These are phyloP conservation scores for Ariopsis seemanni DNA, from an alignment of 2,113 vertebrate genomes.

Conservation along the genomic window DNA sequence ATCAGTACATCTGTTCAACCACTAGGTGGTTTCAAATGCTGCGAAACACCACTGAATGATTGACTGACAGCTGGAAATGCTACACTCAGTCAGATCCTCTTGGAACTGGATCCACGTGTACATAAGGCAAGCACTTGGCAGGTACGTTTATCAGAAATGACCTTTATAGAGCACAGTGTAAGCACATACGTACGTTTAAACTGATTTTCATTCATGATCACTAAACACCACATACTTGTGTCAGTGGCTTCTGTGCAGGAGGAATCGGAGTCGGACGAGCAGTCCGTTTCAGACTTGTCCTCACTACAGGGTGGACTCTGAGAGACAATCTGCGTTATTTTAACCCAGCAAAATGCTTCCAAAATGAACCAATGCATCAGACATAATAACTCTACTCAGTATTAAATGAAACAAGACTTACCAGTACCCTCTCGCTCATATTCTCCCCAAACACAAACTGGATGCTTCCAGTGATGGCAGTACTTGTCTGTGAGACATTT, in stretches of 20 bases:
- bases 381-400: neutral
- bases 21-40: constrained; percentile 23
- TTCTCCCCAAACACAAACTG: constrained; percentile 85
- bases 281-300: constrained; percentile 43
- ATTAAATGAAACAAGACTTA: constrained; percentile 56
- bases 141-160: neutral
- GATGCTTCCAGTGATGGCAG: constrained; percentile 41
- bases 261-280: constrained; percentile 47
- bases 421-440: constrained; percentile 83
- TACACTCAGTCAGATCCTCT: neutral
- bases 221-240: constrained; percentile 41
- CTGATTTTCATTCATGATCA: neutral
- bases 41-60: neutral
- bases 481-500: constrained; percentile 15
- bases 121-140: neutral
- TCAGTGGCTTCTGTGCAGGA: constrained; percentile 35
- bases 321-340: neutral
- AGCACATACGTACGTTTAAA: neutral
- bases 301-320: constrained; percentile 53
- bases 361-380: neutral
- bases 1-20: constrained; percentile 17
- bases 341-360: neutral
- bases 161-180: neutral
- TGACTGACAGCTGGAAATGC: neutral
- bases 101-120: neutral